A percentile compares a stretch with the other conserved stretches of the same genome.
Evolutionary conservation across 1,140 invertebrate genomes (phyloP).

Genomic region (Drosophila setifemur): DNA sequence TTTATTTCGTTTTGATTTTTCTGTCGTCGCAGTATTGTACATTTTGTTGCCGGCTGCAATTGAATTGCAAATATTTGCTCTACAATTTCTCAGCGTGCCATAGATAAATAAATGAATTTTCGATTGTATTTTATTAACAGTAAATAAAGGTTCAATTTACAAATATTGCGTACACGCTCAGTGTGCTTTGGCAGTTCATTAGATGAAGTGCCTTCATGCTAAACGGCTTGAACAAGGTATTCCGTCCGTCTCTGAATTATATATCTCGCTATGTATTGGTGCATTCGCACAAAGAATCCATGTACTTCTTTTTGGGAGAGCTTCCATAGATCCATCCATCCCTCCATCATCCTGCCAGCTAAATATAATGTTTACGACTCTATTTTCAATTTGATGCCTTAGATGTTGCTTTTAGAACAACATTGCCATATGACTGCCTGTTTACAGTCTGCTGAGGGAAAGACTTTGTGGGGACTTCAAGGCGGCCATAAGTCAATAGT

Average conservation of each 20-base stretch:
- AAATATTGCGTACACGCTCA: slow-evolving; percentile 41
- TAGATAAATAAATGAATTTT: slow-evolving; percentile 59
- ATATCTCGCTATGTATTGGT: background rate
- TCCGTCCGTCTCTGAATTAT: background rate
- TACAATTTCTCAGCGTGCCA: slow-evolving; percentile 53
- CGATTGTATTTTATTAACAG: slow-evolving; percentile 66
- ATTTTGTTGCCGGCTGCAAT: slow-evolving; percentile 54
- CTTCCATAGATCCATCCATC: background rate
- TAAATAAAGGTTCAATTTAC: slow-evolving; percentile 64
- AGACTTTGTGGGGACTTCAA: slow-evolving; percentile 8
- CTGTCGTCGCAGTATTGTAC: slow-evolving; percentile 1
- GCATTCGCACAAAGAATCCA: slow-evolving; percentile 1
- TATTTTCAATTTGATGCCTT: slow-evolving; percentile 48
- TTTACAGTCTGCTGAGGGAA: background rate
- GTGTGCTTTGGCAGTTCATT: slow-evolving; percentile 24
- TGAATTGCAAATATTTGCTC: slow-evolving; percentile 75
- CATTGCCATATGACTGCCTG: slow-evolving; percentile 52
- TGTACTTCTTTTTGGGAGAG: background rate
- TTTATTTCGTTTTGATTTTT: slow-evolving; percentile 41
- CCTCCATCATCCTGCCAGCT: slow-evolving; percentile 15
- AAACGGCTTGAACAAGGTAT: background rate
- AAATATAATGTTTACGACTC: slow-evolving; percentile 73
- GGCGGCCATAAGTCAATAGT: slow-evolving; percentile 74
- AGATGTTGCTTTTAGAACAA: slow-evolving; percentile 23
- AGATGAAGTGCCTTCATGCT: slow-evolving; percentile 3